phyloP scores from a whole-genome alignment of 1,140 invertebrate genomes.

The Lutraria rhynchaena region DNA sequence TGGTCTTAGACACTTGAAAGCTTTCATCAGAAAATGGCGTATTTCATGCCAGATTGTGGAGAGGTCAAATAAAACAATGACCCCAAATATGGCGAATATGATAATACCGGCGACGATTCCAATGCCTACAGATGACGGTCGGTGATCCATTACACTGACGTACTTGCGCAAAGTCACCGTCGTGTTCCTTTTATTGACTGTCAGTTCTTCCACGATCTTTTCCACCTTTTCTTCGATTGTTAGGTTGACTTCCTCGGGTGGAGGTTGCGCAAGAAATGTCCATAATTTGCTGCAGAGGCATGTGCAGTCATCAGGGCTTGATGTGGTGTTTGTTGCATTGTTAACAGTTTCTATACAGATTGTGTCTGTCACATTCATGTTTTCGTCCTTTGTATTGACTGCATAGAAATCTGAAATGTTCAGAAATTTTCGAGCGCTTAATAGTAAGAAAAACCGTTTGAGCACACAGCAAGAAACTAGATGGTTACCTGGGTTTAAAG shows the following conservation, averaged over 20 bases:
- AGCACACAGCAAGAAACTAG: too few species aligned
- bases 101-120: slow-evolving; percentile 17
- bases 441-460: too few species aligned
- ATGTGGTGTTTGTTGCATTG: neutral
- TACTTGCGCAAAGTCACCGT: neutral
- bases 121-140: neutral
- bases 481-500: too few species aligned
- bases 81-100: slow-evolving; percentile 14
- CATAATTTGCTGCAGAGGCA: slow-evolving; percentile 22
- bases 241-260: slow-evolving; percentile 13
- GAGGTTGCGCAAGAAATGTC: slow-evolving; percentile 15
- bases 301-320: neutral
- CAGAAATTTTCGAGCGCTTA: too few species aligned
- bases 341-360: neutral
- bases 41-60: slow-evolving; percentile 1
- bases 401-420: neutral
- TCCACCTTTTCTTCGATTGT: slow-evolving; percentile 37
- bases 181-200: slow-evolving; percentile 28
- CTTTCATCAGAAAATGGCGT: neutral
- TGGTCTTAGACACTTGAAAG: neutral
- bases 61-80: slow-evolving; percentile 15
- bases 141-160: slow-evolving; percentile 19
- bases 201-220: slow-evolving; percentile 23
- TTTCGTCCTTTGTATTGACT: neutral
- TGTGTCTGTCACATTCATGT: slow-evolving; percentile 18